Evolutionary conservation across 2,888 invertebrate genomes (phyloP), one percentile per base, ranked within the genome.

Genomic region (Idaea biselata): DNA sequence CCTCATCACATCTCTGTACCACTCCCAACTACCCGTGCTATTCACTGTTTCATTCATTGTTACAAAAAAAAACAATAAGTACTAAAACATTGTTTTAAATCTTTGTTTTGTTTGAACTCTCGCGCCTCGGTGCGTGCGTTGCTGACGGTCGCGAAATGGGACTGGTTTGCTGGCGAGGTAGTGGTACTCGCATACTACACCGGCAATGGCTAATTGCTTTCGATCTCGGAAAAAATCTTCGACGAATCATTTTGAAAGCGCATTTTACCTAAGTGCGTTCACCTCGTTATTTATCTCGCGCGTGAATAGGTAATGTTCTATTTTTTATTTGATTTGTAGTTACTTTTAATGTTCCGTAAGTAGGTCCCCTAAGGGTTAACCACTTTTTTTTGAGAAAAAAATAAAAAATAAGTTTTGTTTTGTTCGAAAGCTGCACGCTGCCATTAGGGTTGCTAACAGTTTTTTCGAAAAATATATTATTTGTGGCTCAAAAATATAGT

Each of bases 1-100:
- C 66, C 87, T 86, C 82, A 93, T 84, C 76, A 84, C 77, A 68
- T 87, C 87, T 72, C 77, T 81, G 67, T 89, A 87, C 88, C 86
- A 87, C 76, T 87, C 80, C 92, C 91, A 91, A 70, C 33, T 14
- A 33, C 44, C 44, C 44, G 86, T 83, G 71, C 82, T 77, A 71
- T 84, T 86, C 75, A 75, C 79, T 18, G 88, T 79, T 44, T 86
- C 87, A 71, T 88, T 89, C 90, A 88, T 90, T 58, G 65, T 83
- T 70, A 56, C 7, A 8, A 2, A 0, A 0, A 17, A 6, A 56
- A 56, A 18, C 18, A 55, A 55, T 55, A n/a, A n/a, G n/a, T n/a
- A 17, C 11, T 55, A 55, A 55, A 55, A 16, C 17, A 17, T 55
- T 55, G 16, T 55, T 16, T 16, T 6, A 6, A 55, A 16, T 55